phyloP scores from a whole-genome alignment of 2,113 vertebrate genomes.

The Pluvialis apricaria region DNA sequence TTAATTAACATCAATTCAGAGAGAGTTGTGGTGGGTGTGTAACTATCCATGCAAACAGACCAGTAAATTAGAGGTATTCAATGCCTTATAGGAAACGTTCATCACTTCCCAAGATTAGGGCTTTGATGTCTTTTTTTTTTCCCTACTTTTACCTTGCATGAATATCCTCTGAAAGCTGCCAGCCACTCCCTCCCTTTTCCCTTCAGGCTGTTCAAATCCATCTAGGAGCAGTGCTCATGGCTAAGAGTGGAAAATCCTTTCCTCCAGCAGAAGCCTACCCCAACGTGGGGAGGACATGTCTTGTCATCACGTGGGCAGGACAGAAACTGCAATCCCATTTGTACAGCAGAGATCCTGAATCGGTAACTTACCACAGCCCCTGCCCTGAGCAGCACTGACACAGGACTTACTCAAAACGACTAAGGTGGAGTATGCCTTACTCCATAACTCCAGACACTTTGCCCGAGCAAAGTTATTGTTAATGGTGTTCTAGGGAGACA shows the following conservation, averaged over 20 bases:
- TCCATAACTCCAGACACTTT: neutral
- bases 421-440: neutral
- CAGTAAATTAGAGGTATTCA: neutral
- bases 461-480: neutral
- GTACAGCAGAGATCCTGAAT: neutral
- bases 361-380: neutral
- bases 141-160: neutral
- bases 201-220: neutral
- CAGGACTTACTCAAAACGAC: neutral
- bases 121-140: neutral
- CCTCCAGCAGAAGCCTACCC: neutral
- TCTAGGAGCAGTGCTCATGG: neutral
- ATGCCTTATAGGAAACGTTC: neutral
- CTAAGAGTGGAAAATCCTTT: neutral
- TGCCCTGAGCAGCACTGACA: fast-evolving
- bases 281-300: fast-evolving
- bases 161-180: neutral
- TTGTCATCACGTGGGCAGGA: neutral
- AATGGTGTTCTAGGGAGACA: neutral
- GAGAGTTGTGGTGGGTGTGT: neutral
- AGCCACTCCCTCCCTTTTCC: neutral
- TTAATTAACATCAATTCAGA: neutral
- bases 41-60: neutral
- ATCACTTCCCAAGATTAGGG: neutral
- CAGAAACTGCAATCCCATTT: neutral